Conservation (phyloP, 2,888 invertebrate genomes). For the Heteromurus nitidus region DNA sequence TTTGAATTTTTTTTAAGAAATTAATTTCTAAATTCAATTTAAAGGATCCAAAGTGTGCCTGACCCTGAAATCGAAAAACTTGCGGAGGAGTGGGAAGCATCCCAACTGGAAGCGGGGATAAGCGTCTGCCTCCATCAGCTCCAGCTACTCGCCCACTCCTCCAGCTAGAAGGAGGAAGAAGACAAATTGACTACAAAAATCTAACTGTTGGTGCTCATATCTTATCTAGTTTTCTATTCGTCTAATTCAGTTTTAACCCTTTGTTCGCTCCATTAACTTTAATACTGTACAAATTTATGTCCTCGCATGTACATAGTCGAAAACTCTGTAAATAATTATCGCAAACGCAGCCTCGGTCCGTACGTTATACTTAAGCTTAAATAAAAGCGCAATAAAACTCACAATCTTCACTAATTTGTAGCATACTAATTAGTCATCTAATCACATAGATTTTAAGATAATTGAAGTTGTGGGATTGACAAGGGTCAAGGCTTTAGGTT, state of each 20-base stretch:
- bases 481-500: too few species aligned
- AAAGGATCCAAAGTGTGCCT: slow-evolving; percentile 24
- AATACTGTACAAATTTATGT: neutral
- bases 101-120: slow-evolving; percentile 33
- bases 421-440: too few species aligned
- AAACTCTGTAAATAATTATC: neutral
- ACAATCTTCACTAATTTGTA: too few species aligned
- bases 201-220: neutral
- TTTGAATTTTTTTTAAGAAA: neutral
- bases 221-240: neutral
- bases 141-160: neutral
- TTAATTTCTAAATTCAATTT: neutral
- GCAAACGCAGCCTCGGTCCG: too few species aligned
- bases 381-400: too few species aligned
- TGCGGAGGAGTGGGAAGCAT: slow-evolving; percentile 35
- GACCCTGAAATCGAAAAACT: slow-evolving; percentile 16
- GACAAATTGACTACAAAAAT: neutral
- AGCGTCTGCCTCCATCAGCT: slow-evolving; percentile 1
- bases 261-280: neutral
- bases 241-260: neutral
- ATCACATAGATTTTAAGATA: too few species aligned
- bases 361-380: too few species aligned
- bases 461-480: too few species aligned
- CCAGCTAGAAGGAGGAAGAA: neutral
- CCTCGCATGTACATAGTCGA: neutral